Percentiles rank a stretch among this genome's conserved stretches.
These are phyloP conservation scores for Oreortyx pictus DNA, from an alignment of 2,797 vertebrate species.

Conservation along the genomic window DNA sequence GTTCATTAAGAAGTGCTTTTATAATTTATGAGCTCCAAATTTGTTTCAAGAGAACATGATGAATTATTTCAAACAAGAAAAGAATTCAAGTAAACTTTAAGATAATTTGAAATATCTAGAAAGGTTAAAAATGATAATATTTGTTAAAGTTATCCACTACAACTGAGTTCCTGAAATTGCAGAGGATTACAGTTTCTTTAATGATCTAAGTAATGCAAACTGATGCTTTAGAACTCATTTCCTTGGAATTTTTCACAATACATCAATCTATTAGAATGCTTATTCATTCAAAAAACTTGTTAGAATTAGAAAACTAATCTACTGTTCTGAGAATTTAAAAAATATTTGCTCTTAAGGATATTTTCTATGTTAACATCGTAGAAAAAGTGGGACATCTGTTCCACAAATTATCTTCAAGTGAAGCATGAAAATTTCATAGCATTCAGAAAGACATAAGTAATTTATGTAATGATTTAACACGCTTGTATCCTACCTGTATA, in stretches of 20 bases:
- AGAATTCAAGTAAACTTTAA: neutral
- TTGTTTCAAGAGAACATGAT: neutral
- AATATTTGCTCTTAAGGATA: conserved; percentile 5
- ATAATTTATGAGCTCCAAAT: neutral
- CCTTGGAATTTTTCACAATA: neutral
- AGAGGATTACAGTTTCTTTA: neutral
- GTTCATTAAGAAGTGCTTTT: neutral
- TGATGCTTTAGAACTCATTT: conserved; percentile 1
- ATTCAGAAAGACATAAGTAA: conserved; percentile 19
- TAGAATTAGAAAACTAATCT: neutral
- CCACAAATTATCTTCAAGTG: conserved; percentile 7
- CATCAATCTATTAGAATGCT: neutral
- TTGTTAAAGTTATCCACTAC: neutral
- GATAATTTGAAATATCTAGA: neutral
- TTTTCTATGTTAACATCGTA: conserved; percentile 33
- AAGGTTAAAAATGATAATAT: neutral
- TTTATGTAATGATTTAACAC: conserved; percentile 42
- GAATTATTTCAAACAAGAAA: neutral
- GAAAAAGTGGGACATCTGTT: neutral
- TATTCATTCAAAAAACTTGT: conserved; percentile 16
- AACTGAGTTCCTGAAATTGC: neutral
- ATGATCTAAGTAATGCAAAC: neutral
- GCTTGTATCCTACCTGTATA: conserved; percentile 56
- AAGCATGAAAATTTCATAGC: neutral
- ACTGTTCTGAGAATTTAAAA: neutral